These are phyloP conservation scores for Varanus salvator DNA, from an alignment of 2,113 vertebrate genomes.

Conservation along the genomic window DNA sequence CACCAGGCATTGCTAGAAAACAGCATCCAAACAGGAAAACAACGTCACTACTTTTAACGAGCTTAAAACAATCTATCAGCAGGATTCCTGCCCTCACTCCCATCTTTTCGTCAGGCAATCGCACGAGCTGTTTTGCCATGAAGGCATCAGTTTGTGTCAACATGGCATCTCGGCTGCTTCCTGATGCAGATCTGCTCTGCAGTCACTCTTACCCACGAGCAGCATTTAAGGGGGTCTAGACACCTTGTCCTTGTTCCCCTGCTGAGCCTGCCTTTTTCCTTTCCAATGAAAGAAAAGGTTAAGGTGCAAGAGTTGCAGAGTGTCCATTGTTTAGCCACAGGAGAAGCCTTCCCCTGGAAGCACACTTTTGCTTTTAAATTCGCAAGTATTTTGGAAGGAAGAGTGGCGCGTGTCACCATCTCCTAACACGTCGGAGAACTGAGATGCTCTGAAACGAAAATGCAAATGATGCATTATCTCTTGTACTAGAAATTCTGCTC, in stretches of 20 bases:
- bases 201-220: no score
- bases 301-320: no score
- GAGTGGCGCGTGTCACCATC: not conserved
- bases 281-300: no score
- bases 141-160: not conserved
- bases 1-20: not conserved
- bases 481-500: not conserved
- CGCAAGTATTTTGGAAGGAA: not conserved
- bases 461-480: not conserved
- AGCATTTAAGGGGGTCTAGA: no score
- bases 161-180: not conserved
- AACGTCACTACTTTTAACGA: not conserved
- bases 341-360: no score
- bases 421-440: not conserved
- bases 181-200: no score
- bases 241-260: no score
- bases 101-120: not conserved
- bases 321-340: no score
- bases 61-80: not conserved
- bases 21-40: constrained; percentile 12
- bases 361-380: not conserved
- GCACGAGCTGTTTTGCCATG: constrained; percentile 9
- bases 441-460: not conserved
- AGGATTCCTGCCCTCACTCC: not conserved
- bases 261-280: no score